Conservation (phyloP, 2,888 invertebrate species). For the Podotricha telesiphe region DNA sequence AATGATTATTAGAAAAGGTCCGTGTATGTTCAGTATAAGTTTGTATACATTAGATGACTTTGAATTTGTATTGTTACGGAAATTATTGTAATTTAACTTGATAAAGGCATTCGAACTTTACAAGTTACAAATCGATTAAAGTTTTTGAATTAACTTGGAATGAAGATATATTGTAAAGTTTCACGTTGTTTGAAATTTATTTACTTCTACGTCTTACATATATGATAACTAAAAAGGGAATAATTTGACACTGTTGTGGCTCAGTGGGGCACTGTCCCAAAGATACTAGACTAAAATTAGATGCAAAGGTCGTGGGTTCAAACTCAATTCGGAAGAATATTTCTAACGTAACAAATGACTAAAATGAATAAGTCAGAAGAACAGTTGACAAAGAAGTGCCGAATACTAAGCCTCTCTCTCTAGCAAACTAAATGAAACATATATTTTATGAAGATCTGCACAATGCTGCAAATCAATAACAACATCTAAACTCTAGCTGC, state of each 20-base stretch:
- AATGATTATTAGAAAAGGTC: background rate
- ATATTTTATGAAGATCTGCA: too few species aligned
- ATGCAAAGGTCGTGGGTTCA: background rate
- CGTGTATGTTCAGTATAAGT: conserved; percentile 4
- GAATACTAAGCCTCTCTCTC: too few species aligned
- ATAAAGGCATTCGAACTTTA: conserved; percentile 21
- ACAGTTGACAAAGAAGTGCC: too few species aligned
- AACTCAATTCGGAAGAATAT: background rate
- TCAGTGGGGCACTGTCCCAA: too few species aligned
- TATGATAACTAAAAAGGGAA: background rate
- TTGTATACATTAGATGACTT: conserved; percentile 9
- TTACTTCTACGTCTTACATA: background rate
- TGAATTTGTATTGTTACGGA: conserved; percentile 22
- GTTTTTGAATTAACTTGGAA: conserved; percentile 33
- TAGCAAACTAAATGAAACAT: too few species aligned
- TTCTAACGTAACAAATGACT: too few species aligned
- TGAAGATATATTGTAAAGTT: conserved; percentile 17
- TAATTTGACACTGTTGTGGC: background rate
- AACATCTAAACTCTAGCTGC: background rate
- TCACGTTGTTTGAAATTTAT: background rate
- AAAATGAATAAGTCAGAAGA: too few species aligned
- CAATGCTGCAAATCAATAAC: too few species aligned
- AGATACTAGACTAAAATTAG: too few species aligned
- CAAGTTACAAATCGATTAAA: conserved; percentile 30
- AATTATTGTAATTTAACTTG: conserved; percentile 29